Evolutionary conservation across 2,888 invertebrate genomes (phyloP).

Genomic region (Ennomos erosarius): DNA sequence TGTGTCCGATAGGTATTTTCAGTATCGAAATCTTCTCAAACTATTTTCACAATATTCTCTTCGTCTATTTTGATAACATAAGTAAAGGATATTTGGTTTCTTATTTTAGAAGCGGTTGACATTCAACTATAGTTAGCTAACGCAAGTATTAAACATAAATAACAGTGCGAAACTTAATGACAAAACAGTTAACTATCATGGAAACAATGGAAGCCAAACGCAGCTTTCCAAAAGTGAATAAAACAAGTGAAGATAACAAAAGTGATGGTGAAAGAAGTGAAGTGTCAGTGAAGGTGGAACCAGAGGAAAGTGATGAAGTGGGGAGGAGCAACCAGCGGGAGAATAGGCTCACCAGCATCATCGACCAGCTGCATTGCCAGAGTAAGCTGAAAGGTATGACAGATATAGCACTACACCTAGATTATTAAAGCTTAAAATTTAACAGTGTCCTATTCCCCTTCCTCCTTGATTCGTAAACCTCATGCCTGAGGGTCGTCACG

Average conservation of each 20-base stretch:
- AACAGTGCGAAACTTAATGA: neutral
- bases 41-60: no score
- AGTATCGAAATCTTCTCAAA: no score
- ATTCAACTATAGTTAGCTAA: neutral
- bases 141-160: no score
- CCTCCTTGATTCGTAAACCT: no score
- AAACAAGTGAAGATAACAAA: conserved; percentile 38
- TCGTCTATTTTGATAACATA: no score
- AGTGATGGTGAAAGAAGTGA: conserved; percentile 48
- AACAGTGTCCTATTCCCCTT: no score
- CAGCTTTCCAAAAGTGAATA: conserved; percentile 26
- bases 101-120: no score
- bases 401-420: no score
- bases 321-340: conserved; percentile 66
- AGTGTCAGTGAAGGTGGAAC: conserved; percentile 45
- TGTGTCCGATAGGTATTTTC: no score
- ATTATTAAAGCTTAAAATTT: no score
- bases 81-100: no score
- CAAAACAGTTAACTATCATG: conserved; percentile 6
- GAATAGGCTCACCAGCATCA: conserved; percentile 76
- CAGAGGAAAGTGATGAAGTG: conserved; percentile 45
- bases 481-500: no score
- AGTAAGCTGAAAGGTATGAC: conserved; percentile 73
- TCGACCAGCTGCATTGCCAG: conserved; percentile 78
- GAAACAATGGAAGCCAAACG: conserved; percentile 12